Base-by-base conservation (phyloP, 2,113 vertebrate species). In the Natator depressus region DNA sequence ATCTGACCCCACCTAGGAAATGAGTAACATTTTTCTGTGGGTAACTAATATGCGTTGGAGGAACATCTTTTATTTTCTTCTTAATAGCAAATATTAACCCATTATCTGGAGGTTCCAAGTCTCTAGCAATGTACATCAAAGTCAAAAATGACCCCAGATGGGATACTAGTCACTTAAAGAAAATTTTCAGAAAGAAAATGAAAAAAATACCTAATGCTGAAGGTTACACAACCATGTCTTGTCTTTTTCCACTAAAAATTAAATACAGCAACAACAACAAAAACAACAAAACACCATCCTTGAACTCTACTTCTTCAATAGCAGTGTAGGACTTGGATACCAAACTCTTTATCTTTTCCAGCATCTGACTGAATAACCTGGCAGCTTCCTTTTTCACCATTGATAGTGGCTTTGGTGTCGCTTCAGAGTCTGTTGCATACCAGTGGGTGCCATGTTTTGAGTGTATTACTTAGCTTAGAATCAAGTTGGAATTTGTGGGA, bases 371-470 rank as follows among this genome's bases (percentile, higher is more conserved):
- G 7, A 80, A 38, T 16, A 38, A 11, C 76, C 38, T 92, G 27
- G 51, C 13, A 72, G 20, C 29, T 1, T 24, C 86, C 29, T 35
- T 47, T 84, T 1, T 2, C 59, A 24, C 24, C 0, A 0, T 65
- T 65, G 62, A n/a, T 65, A 19, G 1, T 47, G 46, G 1, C 19
- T 89, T 55, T 84, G 47, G 6, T 86, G 4, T 11, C 86, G 27
- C 62, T 84, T 46, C 78, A 51, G 42, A 11, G 31, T 83, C 24
- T 85, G 47, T 84, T 49, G 55, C 5, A 14, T 10, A 47, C 20
- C 25, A 2, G 62, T 65, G 59, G 59, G 27, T 11, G 5, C 46
- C 5, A 3, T 80, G 24, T 12, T 42, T 31, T 3, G 92, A 2
- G 11, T 91, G 46, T 76, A 79, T 84, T 89, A 57, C 47, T 84